Conservation (phyloP, 1,140 invertebrate genomes). For the Manduca sexta region DNA sequence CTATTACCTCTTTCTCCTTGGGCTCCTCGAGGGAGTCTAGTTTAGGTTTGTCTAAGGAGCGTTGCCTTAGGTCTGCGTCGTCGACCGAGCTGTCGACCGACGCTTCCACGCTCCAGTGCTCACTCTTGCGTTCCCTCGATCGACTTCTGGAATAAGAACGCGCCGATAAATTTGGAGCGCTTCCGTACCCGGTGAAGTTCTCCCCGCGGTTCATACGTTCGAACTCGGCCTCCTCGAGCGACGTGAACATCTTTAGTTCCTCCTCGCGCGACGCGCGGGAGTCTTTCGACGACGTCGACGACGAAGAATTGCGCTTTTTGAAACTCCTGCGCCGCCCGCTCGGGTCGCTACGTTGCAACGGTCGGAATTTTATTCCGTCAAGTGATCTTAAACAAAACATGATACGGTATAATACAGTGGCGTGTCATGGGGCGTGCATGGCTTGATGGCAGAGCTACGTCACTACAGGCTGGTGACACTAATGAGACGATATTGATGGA, state of each 20-base stretch:
- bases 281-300: slow-evolving; percentile 74
- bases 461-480: slow-evolving; percentile 36
- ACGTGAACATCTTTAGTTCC: slow-evolving; percentile 75
- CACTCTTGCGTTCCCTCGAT: slow-evolving; percentile 51
- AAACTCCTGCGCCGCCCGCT: slow-evolving; percentile 73
- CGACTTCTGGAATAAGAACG: slow-evolving; percentile 71
- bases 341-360: slow-evolving; percentile 74
- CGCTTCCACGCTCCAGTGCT: slow-evolving; percentile 35
- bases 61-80: slow-evolving; percentile 31
- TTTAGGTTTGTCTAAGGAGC: slow-evolving; percentile 43
- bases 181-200: slow-evolving; percentile 43
- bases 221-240: slow-evolving; percentile 75
- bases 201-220: slow-evolving; percentile 49
- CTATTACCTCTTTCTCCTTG: slow-evolving; percentile 52
- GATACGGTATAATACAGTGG: slow-evolving; percentile 47
- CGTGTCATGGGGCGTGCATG: slow-evolving; percentile 16
- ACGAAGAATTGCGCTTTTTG: slow-evolving; percentile 74
- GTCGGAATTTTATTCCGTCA: slow-evolving; percentile 74
- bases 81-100: slow-evolving; percentile 33
- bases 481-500: slow-evolving; percentile 34
- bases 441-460: slow-evolving; percentile 28
- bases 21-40: slow-evolving; percentile 56
- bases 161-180: slow-evolving; percentile 64
- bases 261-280: slow-evolving; percentile 75
- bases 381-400: slow-evolving; percentile 74